A percentile compares a stretch with the other conserved stretches of the same genome.
phyloP scores from a whole-genome alignment of 2,797 vertebrate species.

The Zalophus californianus region DNA sequence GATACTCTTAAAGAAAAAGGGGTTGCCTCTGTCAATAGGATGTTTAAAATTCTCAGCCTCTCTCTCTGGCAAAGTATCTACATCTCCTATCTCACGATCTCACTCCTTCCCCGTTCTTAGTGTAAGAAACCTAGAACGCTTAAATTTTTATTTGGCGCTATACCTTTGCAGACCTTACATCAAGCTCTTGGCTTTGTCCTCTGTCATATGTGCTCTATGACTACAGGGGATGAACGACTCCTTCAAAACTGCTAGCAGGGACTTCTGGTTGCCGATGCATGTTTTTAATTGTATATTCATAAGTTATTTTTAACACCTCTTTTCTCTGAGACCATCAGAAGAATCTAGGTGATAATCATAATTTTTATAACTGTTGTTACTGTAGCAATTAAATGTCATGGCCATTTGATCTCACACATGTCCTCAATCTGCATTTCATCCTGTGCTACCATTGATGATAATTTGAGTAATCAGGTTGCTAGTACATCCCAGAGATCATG shows the following conservation, averaged over 20 bases:
- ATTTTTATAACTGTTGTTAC: background rate
- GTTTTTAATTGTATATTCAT: background rate
- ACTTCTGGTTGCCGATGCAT: background rate
- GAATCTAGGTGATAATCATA: background rate
- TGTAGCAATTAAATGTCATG: background rate
- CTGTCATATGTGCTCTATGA: background rate
- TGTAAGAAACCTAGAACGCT: background rate
- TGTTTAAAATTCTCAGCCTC: background rate
- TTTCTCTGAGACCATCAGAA: background rate
- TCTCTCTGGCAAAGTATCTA: background rate
- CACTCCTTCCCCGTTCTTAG: background rate
- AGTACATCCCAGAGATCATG: background rate
- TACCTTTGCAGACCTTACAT: background rate
- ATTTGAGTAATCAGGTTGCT: background rate
- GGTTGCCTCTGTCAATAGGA: background rate
- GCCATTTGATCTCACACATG: background rate
- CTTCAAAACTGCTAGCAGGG: background rate
- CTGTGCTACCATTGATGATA: background rate
- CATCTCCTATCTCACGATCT: background rate
- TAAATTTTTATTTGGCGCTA: background rate
- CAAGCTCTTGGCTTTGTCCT: background rate
- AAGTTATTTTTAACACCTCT: background rate
- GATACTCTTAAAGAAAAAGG: background rate
- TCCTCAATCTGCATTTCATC: background rate
- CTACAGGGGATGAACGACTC: background rate